phyloP scores from a whole-genome alignment of 2,888 invertebrate genomes.

The Herminia tarsipennalis region DNA sequence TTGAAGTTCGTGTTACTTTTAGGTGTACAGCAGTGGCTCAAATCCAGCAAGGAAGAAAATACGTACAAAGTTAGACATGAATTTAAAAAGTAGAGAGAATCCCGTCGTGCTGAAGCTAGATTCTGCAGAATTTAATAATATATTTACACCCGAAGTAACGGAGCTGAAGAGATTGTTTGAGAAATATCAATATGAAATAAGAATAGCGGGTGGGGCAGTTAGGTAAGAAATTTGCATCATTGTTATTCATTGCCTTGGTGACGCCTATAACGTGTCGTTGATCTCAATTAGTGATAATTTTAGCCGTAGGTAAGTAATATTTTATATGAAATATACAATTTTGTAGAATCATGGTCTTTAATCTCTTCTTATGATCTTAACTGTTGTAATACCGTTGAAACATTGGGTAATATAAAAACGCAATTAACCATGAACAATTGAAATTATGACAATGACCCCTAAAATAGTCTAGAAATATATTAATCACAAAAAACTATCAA shows the following conservation, averaged over 20 bases:
- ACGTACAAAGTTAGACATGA: conserved; percentile 64
- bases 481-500: no score
- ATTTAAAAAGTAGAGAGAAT: conserved; percentile 78
- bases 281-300: no score
- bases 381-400: no score
- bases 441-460: no score
- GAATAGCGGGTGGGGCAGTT: conserved; percentile 99
- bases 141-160: conserved; percentile 93
- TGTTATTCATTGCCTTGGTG: background rate
- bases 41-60: conserved; percentile 43
- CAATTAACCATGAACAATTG: no score
- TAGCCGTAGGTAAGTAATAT: no score
- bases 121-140: conserved; percentile 89
- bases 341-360: no score
- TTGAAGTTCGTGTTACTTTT: conserved; percentile 8
- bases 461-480: no score
- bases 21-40: conserved; percentile 45
- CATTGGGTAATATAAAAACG: no score
- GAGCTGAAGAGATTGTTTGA: conserved; percentile 90
- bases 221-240: conserved; percentile 73
- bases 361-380: no score
- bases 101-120: conserved; percentile 90
- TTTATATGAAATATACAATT: no score
- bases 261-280: no score
- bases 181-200: conserved; percentile 92